Evolutionary conservation across 2,797 vertebrate genomes (phyloP).

Genomic region (Eutrigla gurnardus): DNA sequence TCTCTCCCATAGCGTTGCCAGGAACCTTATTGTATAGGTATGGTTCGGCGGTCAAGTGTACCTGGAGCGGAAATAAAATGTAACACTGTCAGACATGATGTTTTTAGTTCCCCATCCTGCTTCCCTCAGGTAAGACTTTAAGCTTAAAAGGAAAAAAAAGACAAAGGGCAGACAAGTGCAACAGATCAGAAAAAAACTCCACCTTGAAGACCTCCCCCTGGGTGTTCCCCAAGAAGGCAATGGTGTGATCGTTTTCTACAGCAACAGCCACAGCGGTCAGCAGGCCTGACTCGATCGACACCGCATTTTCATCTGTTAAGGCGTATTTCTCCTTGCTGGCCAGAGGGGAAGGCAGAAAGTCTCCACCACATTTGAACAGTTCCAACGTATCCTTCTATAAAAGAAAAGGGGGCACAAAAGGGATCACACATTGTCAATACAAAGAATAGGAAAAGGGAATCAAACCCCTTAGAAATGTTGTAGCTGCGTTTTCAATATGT

Average conservation of each 20-base stretch:
- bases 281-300: conserved; percentile 75
- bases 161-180: conserved; percentile 32
- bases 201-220: conserved; percentile 93
- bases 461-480: background rate
- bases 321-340: conserved; percentile 88
- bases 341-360: conserved; percentile 90
- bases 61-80: conserved; percentile 76
- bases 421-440: background rate
- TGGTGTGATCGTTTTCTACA: conserved; percentile 89
- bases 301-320: conserved; percentile 61
- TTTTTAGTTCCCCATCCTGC: background rate
- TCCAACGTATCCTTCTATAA: conserved; percentile 76
- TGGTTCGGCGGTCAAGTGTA: conserved; percentile 82
- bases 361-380: conserved; percentile 79
- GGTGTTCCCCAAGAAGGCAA: conserved; percentile 92
- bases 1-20: conserved; percentile 81
- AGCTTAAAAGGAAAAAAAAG: conserved; percentile 25
- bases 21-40: conserved; percentile 84
- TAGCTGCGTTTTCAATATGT: background rate
- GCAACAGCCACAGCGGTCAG: conserved; percentile 90
- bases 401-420: conserved; percentile 13
- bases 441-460: background rate
- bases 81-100: conserved; percentile 6
- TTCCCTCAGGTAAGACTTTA: conserved; percentile 16
- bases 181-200: conserved; percentile 45